Evolutionary conservation across 92 coral and sea anemone species (phyloP).

Genomic region (Palythoa caribaeorum): DNA sequence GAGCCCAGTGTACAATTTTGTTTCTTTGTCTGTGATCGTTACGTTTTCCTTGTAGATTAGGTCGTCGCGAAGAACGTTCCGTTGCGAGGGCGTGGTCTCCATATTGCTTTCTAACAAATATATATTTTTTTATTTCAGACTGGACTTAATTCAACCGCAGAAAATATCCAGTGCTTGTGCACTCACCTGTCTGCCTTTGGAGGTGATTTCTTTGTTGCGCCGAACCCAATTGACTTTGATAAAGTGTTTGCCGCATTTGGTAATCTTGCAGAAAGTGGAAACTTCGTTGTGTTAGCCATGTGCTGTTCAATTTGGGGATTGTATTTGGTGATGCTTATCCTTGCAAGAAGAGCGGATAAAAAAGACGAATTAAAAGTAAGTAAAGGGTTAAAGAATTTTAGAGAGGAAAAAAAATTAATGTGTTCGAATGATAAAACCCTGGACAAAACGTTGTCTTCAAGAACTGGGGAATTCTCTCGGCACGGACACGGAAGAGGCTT

Average conservation of each 20-base stretch:
- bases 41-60: no score
- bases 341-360: conserved; percentile 85
- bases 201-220: conserved; percentile 92
- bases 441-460: no score
- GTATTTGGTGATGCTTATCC: conserved; percentile 75
- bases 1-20: no score
- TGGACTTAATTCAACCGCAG: conserved; percentile 37
- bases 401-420: no score
- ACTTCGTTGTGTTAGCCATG: conserved; percentile 82
- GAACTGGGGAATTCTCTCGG: no score
- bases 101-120: background rate
- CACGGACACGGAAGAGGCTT: no score
- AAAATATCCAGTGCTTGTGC: conserved; percentile 78
- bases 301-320: conserved; percentile 74
- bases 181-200: conserved; percentile 95
- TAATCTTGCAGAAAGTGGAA: conserved; percentile 79
- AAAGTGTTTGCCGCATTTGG: conserved; percentile 76
- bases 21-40: no score
- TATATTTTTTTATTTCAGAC: background rate
- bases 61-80: no score
- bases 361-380: conserved; percentile 74
- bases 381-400: no score
- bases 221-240: conserved; percentile 97
- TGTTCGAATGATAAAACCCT: no score
- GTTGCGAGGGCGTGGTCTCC: background rate